A percentile compares a stretch with the other conserved stretches of the same genome.
These are phyloP conservation scores for Oryzias sinensis DNA, from an alignment of 2,797 vertebrate species.

Conservation along the genomic window DNA sequence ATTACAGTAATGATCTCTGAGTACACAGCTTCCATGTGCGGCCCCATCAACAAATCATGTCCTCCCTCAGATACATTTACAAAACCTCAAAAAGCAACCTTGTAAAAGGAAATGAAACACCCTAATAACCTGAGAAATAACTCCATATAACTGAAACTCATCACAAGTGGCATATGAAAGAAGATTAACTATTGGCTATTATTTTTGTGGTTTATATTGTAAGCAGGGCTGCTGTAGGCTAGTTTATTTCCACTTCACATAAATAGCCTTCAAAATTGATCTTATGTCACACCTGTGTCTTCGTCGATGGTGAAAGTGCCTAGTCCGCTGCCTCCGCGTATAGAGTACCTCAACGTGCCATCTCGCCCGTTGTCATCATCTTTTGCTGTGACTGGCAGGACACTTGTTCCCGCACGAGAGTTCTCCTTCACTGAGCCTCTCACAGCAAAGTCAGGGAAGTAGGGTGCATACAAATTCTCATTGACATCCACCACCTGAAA, in stretches of 20 bases:
- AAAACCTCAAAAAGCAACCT: too few relatives aligned
- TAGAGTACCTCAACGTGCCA: slow-evolving; percentile 87
- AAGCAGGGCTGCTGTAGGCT: slow-evolving; percentile 21
- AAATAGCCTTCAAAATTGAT: slow-evolving; percentile 58
- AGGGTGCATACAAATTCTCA: slow-evolving; percentile 90
- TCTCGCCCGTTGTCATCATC: slow-evolving; percentile 91
- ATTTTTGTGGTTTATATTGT: slow-evolving; percentile 37
- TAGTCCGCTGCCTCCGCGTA: slow-evolving; percentile 89
- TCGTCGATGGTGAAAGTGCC: slow-evolving; percentile 93
- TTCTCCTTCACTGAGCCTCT: slow-evolving; percentile 91
- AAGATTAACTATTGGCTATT: slow-evolving; percentile 15
- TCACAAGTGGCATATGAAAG: slow-evolving; percentile 1
- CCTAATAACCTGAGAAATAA: background rate
- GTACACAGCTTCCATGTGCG: slow-evolving; percentile 56
- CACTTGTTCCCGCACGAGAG: slow-evolving; percentile 85
- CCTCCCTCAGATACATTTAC: slow-evolving; percentile 1
- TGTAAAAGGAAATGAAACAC: background rate
- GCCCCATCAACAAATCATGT: slow-evolving; percentile 37
- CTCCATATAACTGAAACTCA: background rate
- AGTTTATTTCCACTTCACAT: slow-evolving; percentile 64
- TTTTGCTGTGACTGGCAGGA: slow-evolving; percentile 85
- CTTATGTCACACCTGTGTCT: slow-evolving; percentile 89
- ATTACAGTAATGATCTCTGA: slow-evolving; percentile 74
- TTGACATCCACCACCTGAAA: slow-evolving; percentile 88
- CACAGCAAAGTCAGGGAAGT: slow-evolving; percentile 87